Conservation (phyloP, 1,140 invertebrate species). For the Carposina sasakii region DNA sequence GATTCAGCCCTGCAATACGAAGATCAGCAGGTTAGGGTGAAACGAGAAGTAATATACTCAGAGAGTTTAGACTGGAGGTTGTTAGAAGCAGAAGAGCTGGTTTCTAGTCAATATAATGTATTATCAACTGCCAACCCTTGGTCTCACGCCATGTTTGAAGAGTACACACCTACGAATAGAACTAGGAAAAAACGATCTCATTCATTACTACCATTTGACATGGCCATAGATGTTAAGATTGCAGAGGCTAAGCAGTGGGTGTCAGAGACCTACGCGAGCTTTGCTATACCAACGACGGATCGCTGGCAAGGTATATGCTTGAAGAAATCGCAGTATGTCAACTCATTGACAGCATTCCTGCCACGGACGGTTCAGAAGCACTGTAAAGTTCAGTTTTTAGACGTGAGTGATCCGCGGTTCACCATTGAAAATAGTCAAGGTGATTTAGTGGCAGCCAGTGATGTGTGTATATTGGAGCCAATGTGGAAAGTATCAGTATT, state of each 20-base stretch:
- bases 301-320: slow-evolving; percentile 85
- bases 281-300: slow-evolving; percentile 85
- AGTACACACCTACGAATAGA: slow-evolving; percentile 72
- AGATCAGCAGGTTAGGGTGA: slow-evolving; percentile 58
- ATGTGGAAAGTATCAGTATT: slow-evolving; percentile 86
- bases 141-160: slow-evolving; percentile 73
- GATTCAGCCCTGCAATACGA: slow-evolving; percentile 60
- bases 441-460: slow-evolving; percentile 84
- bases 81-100: slow-evolving; percentile 57
- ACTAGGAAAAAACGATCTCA: slow-evolving; percentile 61
- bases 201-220: slow-evolving; percentile 63
- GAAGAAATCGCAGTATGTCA: slow-evolving; percentile 83
- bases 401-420: slow-evolving; percentile 85
- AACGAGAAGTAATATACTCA: slow-evolving; percentile 50
- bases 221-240: slow-evolving; percentile 72
- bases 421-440: slow-evolving; percentile 84
- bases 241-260: slow-evolving; percentile 86
- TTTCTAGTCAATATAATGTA: slow-evolving; percentile 65
- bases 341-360: slow-evolving; percentile 82
- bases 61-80: slow-evolving; percentile 65
- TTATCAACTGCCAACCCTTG: slow-evolving; percentile 62
- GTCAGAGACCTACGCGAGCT: slow-evolving; percentile 87
- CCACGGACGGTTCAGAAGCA: slow-evolving; percentile 80
- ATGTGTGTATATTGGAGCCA: slow-evolving; percentile 85
- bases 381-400: slow-evolving; percentile 83